Percentiles rank a stretch among this genome's conserved stretches.
Evolutionary conservation across 2,797 vertebrate genomes (phyloP).

Genomic region (Esox lucius): DNA sequence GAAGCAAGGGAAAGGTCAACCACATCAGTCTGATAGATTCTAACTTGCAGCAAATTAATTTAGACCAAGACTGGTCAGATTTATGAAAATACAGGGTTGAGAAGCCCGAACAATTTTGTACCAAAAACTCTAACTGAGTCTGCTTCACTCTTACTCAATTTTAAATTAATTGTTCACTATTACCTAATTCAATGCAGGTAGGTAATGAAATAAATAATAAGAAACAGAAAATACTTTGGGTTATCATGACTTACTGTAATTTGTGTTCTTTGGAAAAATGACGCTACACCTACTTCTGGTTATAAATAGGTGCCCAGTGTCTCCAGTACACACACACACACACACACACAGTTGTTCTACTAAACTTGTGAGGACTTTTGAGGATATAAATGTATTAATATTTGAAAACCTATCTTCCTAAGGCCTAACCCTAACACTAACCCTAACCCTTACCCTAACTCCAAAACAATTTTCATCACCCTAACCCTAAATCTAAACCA

Average conservation of each 20-base stretch:
- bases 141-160: neutral
- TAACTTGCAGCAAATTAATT: neutral
- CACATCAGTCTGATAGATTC: neutral
- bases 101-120: neutral
- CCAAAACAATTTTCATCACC: too few relatives aligned
- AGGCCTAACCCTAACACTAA: too few relatives aligned
- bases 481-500: too few relatives aligned
- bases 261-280: neutral
- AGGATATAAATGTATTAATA: too few relatives aligned
- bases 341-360: neutral
- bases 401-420: too few relatives aligned
- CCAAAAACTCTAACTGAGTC: neutral
- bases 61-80: neutral
- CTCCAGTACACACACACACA: neutral
- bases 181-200: neutral
- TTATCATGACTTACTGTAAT: neutral
- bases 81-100: neutral
- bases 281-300: conserved; percentile 1
- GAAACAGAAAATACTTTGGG: neutral
- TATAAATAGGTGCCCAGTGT: neutral
- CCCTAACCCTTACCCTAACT: too few relatives aligned
- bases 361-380: too few relatives aligned
- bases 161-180: neutral
- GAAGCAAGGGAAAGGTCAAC: neutral
- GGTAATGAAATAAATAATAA: neutral